These are phyloP conservation scores for Zonitis immaculata DNA, from an alignment of 2,888 invertebrate genomes.

Conservation along the genomic window DNA sequence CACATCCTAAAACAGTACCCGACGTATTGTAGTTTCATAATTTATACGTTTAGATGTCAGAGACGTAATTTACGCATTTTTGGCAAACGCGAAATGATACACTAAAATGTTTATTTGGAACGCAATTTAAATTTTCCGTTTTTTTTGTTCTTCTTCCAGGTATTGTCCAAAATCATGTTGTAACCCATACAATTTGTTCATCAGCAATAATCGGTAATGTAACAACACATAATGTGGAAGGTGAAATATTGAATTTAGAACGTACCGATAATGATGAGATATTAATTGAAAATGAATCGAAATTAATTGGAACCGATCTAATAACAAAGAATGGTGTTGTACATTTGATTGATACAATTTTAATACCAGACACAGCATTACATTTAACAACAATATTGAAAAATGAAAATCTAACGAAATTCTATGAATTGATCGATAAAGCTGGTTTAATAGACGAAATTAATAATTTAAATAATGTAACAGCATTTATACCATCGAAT, in stretches of 20 bases:
- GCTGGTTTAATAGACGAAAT: constrained; percentile 55
- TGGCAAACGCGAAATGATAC: too few species aligned
- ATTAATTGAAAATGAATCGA: constrained; percentile 55
- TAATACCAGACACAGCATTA: constrained; percentile 57
- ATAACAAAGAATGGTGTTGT: constrained; percentile 71
- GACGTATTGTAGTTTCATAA: too few species aligned
- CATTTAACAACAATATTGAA: constrained; percentile 50
- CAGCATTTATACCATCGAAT: constrained; percentile 62
- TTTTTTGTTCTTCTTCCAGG: constrained; percentile 45
- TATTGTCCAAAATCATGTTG: constrained; percentile 62
- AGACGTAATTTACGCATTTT: too few species aligned
- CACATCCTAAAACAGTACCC: too few species aligned
- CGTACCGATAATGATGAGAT: constrained; percentile 53
- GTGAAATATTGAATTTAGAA: constrained; percentile 50
- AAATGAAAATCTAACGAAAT: constrained; percentile 58
- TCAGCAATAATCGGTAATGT: constrained; percentile 55
- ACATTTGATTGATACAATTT: constrained; percentile 62
- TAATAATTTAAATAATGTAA: constrained; percentile 55
- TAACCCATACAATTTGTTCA: constrained; percentile 64
- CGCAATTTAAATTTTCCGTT: too few species aligned
- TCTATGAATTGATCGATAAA: constrained; percentile 53
- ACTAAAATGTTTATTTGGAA: too few species aligned
- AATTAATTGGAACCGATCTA: constrained; percentile 56
- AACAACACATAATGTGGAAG: constrained; percentile 52
- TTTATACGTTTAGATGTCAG: too few species aligned